A percentile compares a stretch with the other conserved stretches of the same genome.
Evolutionary conservation across 2,797 vertebrate genomes (phyloP).

Genomic region (Microctenopoma stevenorrisi): DNA sequence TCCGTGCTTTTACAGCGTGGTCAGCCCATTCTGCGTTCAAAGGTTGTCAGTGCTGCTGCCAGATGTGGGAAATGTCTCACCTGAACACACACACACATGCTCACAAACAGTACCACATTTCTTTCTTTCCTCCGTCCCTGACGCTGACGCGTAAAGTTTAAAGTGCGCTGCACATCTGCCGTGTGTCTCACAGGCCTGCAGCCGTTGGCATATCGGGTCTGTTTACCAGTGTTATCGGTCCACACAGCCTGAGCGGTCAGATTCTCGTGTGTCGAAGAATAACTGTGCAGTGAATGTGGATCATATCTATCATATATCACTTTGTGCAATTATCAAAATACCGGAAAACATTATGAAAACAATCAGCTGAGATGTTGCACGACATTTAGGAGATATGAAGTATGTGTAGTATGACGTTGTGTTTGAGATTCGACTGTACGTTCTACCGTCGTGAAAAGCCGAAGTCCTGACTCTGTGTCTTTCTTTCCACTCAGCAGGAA

Average conservation of each 20-base stretch:
- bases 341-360: too few species aligned
- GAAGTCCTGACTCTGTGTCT: too few species aligned
- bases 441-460: too few species aligned
- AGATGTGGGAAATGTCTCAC: constrained; percentile 67
- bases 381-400: too few species aligned
- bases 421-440: too few species aligned
- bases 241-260: not conserved
- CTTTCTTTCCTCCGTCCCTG: too few species aligned
- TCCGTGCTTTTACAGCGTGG: not conserved
- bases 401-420: too few species aligned
- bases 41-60: constrained; percentile 21
- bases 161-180: constrained; percentile 69
- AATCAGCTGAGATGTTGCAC: too few species aligned
- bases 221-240: constrained; percentile 40
- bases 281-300: not conserved
- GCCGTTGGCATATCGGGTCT: not conserved
- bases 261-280: not conserved
- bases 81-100: constrained; percentile 60
- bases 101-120: constrained; percentile 27
- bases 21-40: constrained; percentile 29
- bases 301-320: too few species aligned
- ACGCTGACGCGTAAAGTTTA: constrained; percentile 54
- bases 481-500: constrained; percentile 78
- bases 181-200: constrained; percentile 56
- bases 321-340: too few species aligned